Evolutionary conservation across 2,797 vertebrate genomes (phyloP), one percentile per base, ranked within the genome.

Genomic region (Hippocampus kuda): DNA sequence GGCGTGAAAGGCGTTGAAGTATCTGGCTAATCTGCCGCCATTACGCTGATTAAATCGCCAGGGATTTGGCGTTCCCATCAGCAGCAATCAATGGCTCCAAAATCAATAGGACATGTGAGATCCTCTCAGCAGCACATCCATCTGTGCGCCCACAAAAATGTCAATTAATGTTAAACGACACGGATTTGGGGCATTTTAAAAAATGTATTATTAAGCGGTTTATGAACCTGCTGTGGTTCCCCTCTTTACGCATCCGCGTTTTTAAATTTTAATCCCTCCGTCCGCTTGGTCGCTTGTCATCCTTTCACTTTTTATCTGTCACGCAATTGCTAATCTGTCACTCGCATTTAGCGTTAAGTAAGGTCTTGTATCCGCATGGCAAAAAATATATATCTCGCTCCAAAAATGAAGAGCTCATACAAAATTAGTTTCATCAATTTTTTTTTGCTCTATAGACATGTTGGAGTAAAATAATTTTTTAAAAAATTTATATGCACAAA

Each of bases 1-100:
- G 82, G 85, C 85, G 87, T 85, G 90, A 88, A 84, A 86, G 84
- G 86, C 90, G 85, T 86, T 89, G 88, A 91, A 88, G 88, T 86
- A 88, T 88, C 82, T 80, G 86, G 88, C 86, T 91, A 91, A 92
- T 91, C 88, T 89, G 84, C 87, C 85, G 54, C 89, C 88, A 91
- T 90, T 91, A 89, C 79, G 61, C 85, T 92, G 90, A 92, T 93
- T 92, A 91, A 90, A 90, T 91, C 91, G 88, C 87, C 67, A 65
- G 89, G 86, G 87, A 91, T 90, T 83, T 85, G 84, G 77, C 72
- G 71, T 89, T 87, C 82, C 87, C 87, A 87, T 91, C 89, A 90
- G 81, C 87, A 88, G 85, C 85, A 85, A 91, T 92, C 91, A 89
- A 89, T 92, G 87, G 68, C 79, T 5, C 77, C 76, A 41, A 85